Percentiles rank a stretch among this genome's conserved stretches.
These are phyloP conservation scores for Artibeus jamaicensis DNA, from an alignment of 2,797 vertebrate species.

Conservation along the genomic window DNA sequence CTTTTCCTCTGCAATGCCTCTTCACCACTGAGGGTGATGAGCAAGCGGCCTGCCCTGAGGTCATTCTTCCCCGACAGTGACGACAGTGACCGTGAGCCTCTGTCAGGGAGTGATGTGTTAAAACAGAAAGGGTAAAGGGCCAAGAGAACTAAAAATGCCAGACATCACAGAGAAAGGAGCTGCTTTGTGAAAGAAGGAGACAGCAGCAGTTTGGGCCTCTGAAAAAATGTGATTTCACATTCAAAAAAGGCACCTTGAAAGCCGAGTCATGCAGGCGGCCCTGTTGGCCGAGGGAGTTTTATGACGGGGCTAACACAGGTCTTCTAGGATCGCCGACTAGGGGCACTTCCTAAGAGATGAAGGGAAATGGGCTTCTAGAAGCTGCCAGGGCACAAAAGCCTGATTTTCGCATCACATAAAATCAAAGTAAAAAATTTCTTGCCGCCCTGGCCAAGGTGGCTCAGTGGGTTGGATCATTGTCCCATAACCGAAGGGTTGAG, in stretches of 20 bases:
- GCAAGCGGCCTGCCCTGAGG: constrained; percentile 45
- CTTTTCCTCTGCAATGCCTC: constrained; percentile 41
- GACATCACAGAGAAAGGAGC: constrained; percentile 41
- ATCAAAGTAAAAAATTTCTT: neutral
- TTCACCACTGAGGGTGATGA: neutral
- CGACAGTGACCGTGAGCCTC: constrained; percentile 57
- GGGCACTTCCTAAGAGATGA: neutral
- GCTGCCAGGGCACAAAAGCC: neutral
- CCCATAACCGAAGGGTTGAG: neutral
- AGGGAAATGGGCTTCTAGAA: neutral
- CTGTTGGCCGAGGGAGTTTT: neutral
- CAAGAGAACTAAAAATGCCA: constrained; percentile 56
- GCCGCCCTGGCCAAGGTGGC: neutral
- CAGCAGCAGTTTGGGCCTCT: neutral
- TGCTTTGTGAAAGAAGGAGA: neutral
- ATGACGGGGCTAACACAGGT: neutral
- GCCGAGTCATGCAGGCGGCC: neutral
- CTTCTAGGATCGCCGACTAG: neutral
- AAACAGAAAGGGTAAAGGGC: constrained; percentile 62
- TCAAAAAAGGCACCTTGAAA: constrained; percentile 50
- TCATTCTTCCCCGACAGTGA: constrained; percentile 42
- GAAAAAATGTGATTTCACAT: constrained; percentile 43
- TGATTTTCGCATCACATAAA: neutral
- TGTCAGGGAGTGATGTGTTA: constrained; percentile 58
- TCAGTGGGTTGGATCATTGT: neutral